Percentiles rank a stretch among this genome's conserved stretches.
Evolutionary conservation across 2,113 vertebrate genomes (phyloP).

Genomic region (Reinhardtius hippoglossoides): DNA sequence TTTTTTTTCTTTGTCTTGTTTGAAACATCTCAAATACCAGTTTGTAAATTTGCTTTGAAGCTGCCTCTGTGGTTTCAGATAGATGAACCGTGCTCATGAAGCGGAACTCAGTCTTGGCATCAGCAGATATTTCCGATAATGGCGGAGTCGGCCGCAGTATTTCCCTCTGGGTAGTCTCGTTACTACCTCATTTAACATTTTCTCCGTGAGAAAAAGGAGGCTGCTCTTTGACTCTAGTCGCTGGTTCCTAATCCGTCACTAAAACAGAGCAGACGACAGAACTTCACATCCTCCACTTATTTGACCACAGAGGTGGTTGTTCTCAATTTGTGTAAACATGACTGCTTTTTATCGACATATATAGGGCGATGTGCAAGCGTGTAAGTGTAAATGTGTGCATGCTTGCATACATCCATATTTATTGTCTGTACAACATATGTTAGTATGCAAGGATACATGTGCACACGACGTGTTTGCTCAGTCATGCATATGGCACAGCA

Average conservation of each 20-base stretch:
- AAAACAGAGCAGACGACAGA: neutral
- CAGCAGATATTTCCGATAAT: constrained; percentile 34
- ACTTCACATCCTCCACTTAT: no score
- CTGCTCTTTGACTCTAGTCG: constrained; percentile 32
- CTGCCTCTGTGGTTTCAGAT: constrained; percentile 40
- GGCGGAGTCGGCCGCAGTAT: constrained; percentile 20
- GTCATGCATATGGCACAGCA: constrained; percentile 24
- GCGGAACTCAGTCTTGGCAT: constrained; percentile 36
- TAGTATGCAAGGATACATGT: constrained; percentile 11
- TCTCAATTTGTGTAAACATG: neutral
- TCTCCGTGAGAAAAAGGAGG: constrained; percentile 26
- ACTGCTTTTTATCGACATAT: no score
- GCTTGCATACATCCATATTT: constrained; percentile 25
- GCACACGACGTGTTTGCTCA: constrained; percentile 30
- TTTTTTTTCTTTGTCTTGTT: neutral
- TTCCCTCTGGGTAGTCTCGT: constrained; percentile 31
- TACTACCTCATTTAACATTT: constrained; percentile 42
- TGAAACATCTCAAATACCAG: constrained; percentile 5
- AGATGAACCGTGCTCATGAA: constrained; percentile 28
- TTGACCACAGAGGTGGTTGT: neutral
- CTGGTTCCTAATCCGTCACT: constrained; percentile 29
- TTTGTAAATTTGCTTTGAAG: constrained; percentile 38
- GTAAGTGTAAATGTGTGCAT: constrained; percentile 19
- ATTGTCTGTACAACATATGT: constrained; percentile 26
- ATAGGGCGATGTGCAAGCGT: neutral